Conservation (phyloP, 2,888 invertebrate genomes). For the Cheilosia variabilis region DNA sequence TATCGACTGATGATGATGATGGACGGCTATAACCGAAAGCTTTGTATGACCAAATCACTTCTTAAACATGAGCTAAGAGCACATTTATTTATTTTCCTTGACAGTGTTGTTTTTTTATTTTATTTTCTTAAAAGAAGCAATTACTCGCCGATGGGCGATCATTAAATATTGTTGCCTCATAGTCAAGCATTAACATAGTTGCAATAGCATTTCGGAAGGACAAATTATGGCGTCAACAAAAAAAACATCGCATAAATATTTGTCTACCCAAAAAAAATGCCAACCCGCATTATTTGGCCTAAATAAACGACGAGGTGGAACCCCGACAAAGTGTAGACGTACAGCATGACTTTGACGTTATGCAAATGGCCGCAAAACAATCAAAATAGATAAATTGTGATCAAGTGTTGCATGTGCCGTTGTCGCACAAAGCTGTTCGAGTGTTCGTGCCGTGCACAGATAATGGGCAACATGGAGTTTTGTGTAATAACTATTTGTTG, state of each 20-base stretch:
- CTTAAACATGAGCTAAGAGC: background rate
- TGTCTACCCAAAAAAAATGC: constrained; percentile 1
- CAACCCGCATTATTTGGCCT: constrained; percentile 24
- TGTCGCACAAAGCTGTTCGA: constrained; percentile 18
- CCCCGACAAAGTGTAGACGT: constrained; percentile 20
- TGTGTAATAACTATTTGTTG: constrained; percentile 27
- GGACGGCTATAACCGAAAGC: constrained; percentile 15
- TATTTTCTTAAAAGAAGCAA: constrained; percentile 14
- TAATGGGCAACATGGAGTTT: constrained; percentile 28
- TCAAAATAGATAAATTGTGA: constrained; percentile 43
- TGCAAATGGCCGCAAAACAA: constrained; percentile 44
- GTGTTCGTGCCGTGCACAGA: constrained; percentile 43
- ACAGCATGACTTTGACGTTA: constrained; percentile 29
- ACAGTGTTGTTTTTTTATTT: constrained; percentile 1
- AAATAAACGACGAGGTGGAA: constrained; percentile 3
- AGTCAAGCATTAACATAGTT: background rate
- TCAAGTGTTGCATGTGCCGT: constrained; percentile 30
- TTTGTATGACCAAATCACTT: constrained; percentile 12
- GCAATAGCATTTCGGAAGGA: constrained; percentile 3
- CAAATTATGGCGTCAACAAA: background rate
- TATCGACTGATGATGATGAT: constrained; percentile 19
- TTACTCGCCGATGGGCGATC: constrained; percentile 12
- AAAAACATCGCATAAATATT: background rate
- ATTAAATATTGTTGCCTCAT: constrained; percentile 16
- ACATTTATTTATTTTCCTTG: too few relatives aligned